Evolutionary conservation across 2,797 vertebrate genomes (phyloP), one percentile per base, ranked within the genome.

Genomic region (Oryzias dopingdopingensis): DNA sequence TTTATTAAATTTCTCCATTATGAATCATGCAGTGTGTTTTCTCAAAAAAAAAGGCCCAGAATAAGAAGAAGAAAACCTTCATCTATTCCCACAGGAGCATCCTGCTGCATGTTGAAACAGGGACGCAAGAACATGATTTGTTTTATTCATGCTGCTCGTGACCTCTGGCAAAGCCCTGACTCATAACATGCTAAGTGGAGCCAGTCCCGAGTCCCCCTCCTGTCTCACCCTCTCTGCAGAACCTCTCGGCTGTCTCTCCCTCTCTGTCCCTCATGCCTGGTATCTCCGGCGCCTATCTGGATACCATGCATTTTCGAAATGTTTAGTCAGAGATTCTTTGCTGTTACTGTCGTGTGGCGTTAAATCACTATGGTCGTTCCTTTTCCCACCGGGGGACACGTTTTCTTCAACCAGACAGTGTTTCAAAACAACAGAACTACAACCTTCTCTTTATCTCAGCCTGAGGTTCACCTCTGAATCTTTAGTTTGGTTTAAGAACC

Each of bases 261-360:
- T 32, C 60, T 45, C 59, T 24, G 46, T 50, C 63, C 69, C 65
- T 16, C 18, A 24, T 43, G 63, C 73, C 70, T 72, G 79, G 67
- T 80, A 79, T 82, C 79, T 66, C 45, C 72, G 83, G 76, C 78
- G 69, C 83, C 74, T 78, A 53, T 83, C 67, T 79, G 76, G 77
- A 89, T 86, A 74, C 86, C 78, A 54, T 7, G 18, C 85, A 89
- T 89, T 77, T 83, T 88, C 83, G 59, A 60, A 78, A 88, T 85
- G 73, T 82, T 87, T 81, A 64, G 70, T 68, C 80, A 72, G 63
- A 69, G 67, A 77, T 77, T 76, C 65, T 66, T 61, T 57, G 58
- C 46, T 42, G 64, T 68, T 52, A 67, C 69, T 76, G 72, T 74
- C 65, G 49, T 44, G 37, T 37, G 29, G 59, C 42, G 37, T 62